Conservation (phyloP, 2,888 invertebrate genomes). For the Mythimna ferrago region DNA sequence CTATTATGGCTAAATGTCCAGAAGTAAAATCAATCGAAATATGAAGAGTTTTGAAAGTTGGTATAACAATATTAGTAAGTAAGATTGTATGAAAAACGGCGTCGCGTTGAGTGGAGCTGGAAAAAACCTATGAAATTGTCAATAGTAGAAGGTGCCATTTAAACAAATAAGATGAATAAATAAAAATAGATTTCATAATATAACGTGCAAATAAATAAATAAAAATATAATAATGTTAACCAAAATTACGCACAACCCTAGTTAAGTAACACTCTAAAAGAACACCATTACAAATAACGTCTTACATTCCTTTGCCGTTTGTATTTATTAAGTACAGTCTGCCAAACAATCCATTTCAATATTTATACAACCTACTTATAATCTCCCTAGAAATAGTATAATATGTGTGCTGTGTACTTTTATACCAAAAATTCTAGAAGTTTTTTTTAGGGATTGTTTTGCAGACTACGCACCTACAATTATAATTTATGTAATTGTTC, state of each 20-base stretch:
- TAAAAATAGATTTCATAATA: neutral
- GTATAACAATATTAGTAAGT: neutral
- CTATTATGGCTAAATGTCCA: neutral
- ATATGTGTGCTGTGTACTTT: slow-evolving; percentile 39
- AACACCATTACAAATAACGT: slow-evolving; percentile 9
- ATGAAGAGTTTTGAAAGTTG: neutral
- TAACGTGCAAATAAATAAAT: neutral
- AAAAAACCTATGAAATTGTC: neutral
- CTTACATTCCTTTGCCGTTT: slow-evolving; percentile 61
- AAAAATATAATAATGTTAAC: neutral
- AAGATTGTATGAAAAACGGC: neutral
- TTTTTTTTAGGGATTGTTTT: slow-evolving; percentile 28
- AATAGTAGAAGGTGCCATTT: neutral
- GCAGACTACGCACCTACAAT: slow-evolving; percentile 24
- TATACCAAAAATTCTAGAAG: slow-evolving; percentile 38
- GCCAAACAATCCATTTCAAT: slow-evolving; percentile 33
- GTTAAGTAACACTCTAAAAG: slow-evolving; percentile 1
- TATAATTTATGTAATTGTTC: slow-evolving; percentile 53
- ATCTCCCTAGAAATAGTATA: slow-evolving; percentile 14
- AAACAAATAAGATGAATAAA: neutral
- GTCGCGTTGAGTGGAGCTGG: neutral
- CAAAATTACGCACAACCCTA: slow-evolving; percentile 12
- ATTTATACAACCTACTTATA: slow-evolving; percentile 6
- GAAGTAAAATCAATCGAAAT: neutral
- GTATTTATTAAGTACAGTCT: slow-evolving; percentile 45